Base-by-base conservation (phyloP, 2,797 vertebrate species). In the Odontamblyopus lacepedii region DNA sequence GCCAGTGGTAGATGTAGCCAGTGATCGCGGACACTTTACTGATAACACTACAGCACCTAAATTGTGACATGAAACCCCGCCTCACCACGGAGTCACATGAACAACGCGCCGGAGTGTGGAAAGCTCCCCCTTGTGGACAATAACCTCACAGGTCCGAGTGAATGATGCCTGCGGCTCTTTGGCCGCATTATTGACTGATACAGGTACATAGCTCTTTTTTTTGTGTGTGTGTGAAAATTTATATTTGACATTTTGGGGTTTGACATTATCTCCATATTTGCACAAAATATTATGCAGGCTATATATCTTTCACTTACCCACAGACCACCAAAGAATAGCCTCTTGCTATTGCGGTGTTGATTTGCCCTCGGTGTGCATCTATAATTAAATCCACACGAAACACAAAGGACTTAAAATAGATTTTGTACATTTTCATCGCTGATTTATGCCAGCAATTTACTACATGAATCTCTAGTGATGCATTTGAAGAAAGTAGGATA, bases 31-130 rank as follows among this genome's bases (percentile, higher is more conserved):
- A 77, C 81, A 83, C 89, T 89, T 90, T 76, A 79, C 75, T 86
- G 87, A 87, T 70, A 72, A 70, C 75, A 85, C 81, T 78, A 85
- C 76, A 85, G 81, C 83, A 78, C 84, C 87, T 84, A 78, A 75
- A 91, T 77, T 83, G 82, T 91, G 85, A 81, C 72, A 88, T 77
- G 50, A 88, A 89, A 87, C 91, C 87, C 92, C 94, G 90, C 94
- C 93, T 87, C 87, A 85, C 16, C 59, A 70, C 75, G 63, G 69
- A 71, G 88, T 92, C 91, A 93, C 90, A 91, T 92, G 90, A 71
- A 86, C 50, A 60, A 1, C 4, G 61, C 41, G 19, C 35, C 71
- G 30, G 70, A 69, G 53, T 50, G 62, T 78, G 76, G 15, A 68
- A 71, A 85, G 89, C 88, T 85, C 88, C 91, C 0, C 74, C 76